phyloP scores from a whole-genome alignment of 2,888 invertebrate genomes.

The Heliconius hortense region DNA sequence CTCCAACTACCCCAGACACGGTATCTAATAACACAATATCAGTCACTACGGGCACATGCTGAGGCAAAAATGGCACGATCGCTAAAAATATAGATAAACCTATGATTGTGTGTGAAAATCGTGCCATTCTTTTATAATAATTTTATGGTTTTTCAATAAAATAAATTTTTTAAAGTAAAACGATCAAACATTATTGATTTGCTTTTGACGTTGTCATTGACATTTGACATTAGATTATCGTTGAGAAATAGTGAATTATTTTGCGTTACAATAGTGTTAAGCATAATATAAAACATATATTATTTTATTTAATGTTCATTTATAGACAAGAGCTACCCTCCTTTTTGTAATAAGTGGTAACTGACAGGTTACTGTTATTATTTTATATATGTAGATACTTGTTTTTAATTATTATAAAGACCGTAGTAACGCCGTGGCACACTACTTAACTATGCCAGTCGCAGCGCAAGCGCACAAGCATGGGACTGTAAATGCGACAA shows the following conservation, averaged over 20 bases:
- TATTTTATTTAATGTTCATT: too few relatives aligned
- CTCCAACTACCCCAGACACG: constrained; percentile 63
- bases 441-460: too few relatives aligned
- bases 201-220: constrained; percentile 5
- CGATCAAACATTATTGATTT: constrained; percentile 3
- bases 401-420: too few relatives aligned
- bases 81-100: constrained; percentile 69
- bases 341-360: too few relatives aligned
- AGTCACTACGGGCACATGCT: constrained; percentile 56
- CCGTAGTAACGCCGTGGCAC: too few relatives aligned
- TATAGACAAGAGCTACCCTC: too few relatives aligned
- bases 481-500: too few relatives aligned
- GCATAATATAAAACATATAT: too few relatives aligned
- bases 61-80: constrained; percentile 61
- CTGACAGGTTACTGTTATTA: too few relatives aligned
- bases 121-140: constrained; percentile 2
- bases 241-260: not conserved
- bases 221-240: constrained; percentile 7
- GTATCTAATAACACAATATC: constrained; percentile 69
- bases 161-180: not conserved
- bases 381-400: too few relatives aligned
- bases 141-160: not conserved
- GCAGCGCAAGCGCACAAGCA: too few relatives aligned
- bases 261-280: not conserved
- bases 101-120: constrained; percentile 8